phyloP scores from a whole-genome alignment of 2,888 invertebrate species.

The Microctonus brassicae region DNA sequence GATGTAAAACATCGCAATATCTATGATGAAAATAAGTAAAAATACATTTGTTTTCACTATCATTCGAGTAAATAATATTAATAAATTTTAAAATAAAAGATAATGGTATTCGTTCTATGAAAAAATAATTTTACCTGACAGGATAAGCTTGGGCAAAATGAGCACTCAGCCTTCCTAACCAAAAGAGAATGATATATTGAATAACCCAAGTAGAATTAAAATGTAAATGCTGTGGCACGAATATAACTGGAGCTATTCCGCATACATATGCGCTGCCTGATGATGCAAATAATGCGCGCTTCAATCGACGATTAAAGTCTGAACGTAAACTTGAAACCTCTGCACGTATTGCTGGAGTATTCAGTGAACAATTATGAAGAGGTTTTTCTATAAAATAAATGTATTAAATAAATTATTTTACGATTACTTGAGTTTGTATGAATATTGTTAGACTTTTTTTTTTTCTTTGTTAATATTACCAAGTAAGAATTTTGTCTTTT shows the following conservation, averaged over 20 bases:
- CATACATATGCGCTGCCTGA: constrained; percentile 65
- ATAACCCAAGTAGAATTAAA: constrained; percentile 88
- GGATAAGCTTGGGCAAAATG: constrained; percentile 73
- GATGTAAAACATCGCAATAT: constrained; percentile 91
- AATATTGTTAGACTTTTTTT: no score
- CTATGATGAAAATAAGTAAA: constrained; percentile 53
- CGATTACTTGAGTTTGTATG: no score
- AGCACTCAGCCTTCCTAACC: constrained; percentile 82
- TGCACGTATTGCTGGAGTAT: constrained; percentile 79
- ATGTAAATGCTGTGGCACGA: constrained; percentile 72
- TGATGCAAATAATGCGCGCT: constrained; percentile 79
- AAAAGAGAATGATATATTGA: constrained; percentile 87
- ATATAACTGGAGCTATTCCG: constrained; percentile 65
- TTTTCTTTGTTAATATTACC: constrained; percentile 50
- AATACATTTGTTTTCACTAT: constrained; percentile 30
- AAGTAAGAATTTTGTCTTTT: constrained; percentile 62
- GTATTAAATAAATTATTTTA: not conserved
- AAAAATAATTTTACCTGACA: constrained; percentile 67
- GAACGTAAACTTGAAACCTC: constrained; percentile 88
- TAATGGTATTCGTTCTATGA: not conserved
- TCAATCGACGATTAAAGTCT: constrained; percentile 91
- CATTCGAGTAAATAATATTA: constrained; percentile 16
- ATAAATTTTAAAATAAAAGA: constrained; percentile 13
- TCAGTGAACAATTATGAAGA: constrained; percentile 83
- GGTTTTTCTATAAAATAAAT: constrained; percentile 72